Evolutionary conservation across 2,113 vertebrate genomes (phyloP).

Genomic region (Tragelaphus buxtoni): DNA sequence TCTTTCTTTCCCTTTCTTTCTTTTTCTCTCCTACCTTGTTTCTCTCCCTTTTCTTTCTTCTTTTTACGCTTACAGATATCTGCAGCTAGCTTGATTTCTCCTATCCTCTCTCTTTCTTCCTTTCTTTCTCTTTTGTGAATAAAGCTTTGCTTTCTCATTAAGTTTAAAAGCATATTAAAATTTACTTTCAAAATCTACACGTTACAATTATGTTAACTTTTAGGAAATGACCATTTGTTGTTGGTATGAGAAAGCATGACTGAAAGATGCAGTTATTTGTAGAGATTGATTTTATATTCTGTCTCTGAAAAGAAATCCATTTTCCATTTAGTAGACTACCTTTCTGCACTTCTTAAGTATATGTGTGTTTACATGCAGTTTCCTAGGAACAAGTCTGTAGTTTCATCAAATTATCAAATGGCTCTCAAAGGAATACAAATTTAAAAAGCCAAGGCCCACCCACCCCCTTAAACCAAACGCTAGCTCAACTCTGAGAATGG

Average conservation of each 20-base stretch:
- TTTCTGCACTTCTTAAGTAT: not conserved
- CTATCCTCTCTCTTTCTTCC: not conserved
- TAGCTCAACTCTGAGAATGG: not conserved
- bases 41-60: not conserved
- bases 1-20: not conserved
- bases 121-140: not conserved
- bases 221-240: not conserved
- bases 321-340: not conserved
- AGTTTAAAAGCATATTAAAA: not conserved
- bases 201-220: not conserved
- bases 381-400: not conserved
- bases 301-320: conserved; percentile 16
- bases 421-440: not conserved
- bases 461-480: not conserved
- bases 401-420: conserved; percentile 9
- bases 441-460: not conserved
- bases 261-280: conserved; percentile 28
- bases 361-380: not conserved
- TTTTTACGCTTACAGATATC: not conserved
- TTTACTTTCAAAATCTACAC: not conserved
- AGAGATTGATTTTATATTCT: conserved; percentile 22
- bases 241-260: not conserved
- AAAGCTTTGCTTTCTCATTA: not conserved
- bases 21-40: not conserved
- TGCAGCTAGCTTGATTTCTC: not conserved